Conservation (phyloP, 1,140 invertebrate genomes). For the Eriocheir sinensis region DNA sequence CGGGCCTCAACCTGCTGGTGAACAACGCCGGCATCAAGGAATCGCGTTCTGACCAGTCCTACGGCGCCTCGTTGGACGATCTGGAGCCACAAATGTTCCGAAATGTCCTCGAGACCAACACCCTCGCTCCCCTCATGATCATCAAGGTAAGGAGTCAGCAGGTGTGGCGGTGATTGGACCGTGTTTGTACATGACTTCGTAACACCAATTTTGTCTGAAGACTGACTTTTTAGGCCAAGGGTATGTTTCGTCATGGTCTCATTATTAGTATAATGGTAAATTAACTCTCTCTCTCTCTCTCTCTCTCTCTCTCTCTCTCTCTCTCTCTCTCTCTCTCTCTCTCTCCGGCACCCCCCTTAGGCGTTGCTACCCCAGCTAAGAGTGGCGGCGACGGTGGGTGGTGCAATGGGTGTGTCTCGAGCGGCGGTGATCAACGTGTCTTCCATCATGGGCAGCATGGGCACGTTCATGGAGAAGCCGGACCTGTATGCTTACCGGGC, state of each 20-base stretch:
- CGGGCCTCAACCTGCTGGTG: conserved; percentile 80
- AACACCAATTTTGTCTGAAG: neutral
- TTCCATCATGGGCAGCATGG: conserved; percentile 81
- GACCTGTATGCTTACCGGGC: conserved; percentile 60
- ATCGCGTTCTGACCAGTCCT: conserved; percentile 27
- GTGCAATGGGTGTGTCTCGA: conserved; percentile 38
- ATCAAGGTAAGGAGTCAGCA: conserved; percentile 77
- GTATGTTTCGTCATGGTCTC: too few relatives aligned
- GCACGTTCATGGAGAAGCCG: conserved; percentile 53
- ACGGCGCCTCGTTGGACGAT: conserved; percentile 35
- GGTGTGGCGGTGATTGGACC: too few relatives aligned
- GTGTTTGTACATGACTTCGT: neutral
- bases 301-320: neutral
- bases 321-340: neutral
- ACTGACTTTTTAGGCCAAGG: too few relatives aligned
- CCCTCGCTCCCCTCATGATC: conserved; percentile 80
- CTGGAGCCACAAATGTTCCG: conserved; percentile 41
- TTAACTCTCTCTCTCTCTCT: conserved; percentile 44
- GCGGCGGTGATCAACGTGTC: conserved; percentile 81
- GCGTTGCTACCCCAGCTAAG: conserved; percentile 56
- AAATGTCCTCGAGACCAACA: conserved; percentile 78
- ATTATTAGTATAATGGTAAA: too few relatives aligned
- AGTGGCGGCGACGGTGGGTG: neutral
- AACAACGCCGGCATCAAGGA: conserved; percentile 81
- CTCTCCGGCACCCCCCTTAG: neutral